These are phyloP conservation scores for Schrankia costaestrigalis DNA, from an alignment of 2,888 invertebrate species.

Conservation along the genomic window DNA sequence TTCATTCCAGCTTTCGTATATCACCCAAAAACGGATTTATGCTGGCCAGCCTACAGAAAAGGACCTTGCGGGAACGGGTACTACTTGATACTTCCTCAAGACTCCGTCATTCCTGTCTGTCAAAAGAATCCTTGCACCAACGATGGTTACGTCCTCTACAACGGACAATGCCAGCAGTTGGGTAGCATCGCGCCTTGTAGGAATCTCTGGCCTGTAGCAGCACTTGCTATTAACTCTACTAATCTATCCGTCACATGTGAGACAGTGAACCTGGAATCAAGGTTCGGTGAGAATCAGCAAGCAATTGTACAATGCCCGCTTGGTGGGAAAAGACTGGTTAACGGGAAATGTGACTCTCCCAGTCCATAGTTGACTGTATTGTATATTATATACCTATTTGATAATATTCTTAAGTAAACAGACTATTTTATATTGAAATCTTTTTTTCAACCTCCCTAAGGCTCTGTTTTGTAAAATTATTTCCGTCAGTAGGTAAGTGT, in stretches of 20 bases:
- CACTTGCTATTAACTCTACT: slow-evolving; percentile 82
- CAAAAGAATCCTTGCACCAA: slow-evolving; percentile 80
- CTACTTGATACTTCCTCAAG: slow-evolving; percentile 76
- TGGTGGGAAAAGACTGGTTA: slow-evolving; percentile 56
- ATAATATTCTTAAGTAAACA: too few relatives aligned
- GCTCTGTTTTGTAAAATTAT: too few relatives aligned
- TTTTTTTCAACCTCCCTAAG: too few relatives aligned
- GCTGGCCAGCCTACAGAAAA: slow-evolving; percentile 82
- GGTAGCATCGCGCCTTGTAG: slow-evolving; percentile 64
- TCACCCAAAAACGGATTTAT: slow-evolving; percentile 81
- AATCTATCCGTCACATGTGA: slow-evolving; percentile 82
- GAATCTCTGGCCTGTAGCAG: slow-evolving; percentile 45
- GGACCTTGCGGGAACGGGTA: slow-evolving; percentile 82
- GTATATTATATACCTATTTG: not conserved
- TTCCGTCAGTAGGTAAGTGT: too few relatives aligned
- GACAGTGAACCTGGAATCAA: slow-evolving; percentile 39
- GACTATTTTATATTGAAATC: too few relatives aligned
- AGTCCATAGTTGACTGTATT: slow-evolving; percentile 4
- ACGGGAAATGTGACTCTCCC: slow-evolving; percentile 42
- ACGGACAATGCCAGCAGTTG: slow-evolving; percentile 69
- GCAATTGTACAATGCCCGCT: slow-evolving; percentile 37
- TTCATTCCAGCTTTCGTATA: slow-evolving; percentile 77
- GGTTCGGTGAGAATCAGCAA: slow-evolving; percentile 40
- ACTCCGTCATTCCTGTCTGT: slow-evolving; percentile 81
- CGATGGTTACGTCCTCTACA: slow-evolving; percentile 72